phyloP scores from a whole-genome alignment of 2,113 vertebrate genomes.

The Gnathonemus echidnorhynchus region DNA sequence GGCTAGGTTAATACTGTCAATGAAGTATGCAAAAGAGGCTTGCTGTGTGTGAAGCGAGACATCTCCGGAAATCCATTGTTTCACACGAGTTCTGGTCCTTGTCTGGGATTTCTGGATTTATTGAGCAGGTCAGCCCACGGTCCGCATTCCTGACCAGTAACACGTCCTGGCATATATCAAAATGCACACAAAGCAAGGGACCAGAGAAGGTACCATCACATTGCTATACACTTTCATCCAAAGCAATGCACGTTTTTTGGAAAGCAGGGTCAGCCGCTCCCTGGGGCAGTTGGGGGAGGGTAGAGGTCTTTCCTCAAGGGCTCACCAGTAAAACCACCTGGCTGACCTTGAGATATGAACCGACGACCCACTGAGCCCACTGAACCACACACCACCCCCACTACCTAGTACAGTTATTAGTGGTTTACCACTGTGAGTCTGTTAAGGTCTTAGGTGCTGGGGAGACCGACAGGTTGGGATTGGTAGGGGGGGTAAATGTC shows the following conservation, averaged over 20 bases:
- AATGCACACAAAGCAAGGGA: not conserved
- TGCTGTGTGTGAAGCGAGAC: not conserved
- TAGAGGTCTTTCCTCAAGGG: not conserved
- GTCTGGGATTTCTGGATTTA: not conserved
- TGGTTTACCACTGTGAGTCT: not conserved
- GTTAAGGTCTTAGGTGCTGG: not conserved
- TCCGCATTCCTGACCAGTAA: not conserved
- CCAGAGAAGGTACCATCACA: not conserved
- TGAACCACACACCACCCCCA: not conserved
- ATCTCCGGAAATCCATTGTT: not conserved
- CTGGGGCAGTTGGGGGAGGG: not conserved
- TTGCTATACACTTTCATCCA: not conserved
- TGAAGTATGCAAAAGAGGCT: not conserved
- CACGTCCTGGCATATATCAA: slow-evolving; percentile 13
- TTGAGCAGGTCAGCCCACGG: not conserved
- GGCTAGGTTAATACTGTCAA: not conserved
- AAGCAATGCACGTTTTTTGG: not conserved
- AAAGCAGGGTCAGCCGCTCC: not conserved
- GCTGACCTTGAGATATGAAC: not conserved
- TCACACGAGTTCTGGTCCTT: not conserved
- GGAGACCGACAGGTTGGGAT: not conserved
- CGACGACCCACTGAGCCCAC: not conserved
- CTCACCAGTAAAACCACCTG: not conserved
- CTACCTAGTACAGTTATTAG: not conserved
- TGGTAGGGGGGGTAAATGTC: not conserved